Evolutionary conservation across 2,113 vertebrate species (phyloP).

Genomic region (Noturus placidus): DNA sequence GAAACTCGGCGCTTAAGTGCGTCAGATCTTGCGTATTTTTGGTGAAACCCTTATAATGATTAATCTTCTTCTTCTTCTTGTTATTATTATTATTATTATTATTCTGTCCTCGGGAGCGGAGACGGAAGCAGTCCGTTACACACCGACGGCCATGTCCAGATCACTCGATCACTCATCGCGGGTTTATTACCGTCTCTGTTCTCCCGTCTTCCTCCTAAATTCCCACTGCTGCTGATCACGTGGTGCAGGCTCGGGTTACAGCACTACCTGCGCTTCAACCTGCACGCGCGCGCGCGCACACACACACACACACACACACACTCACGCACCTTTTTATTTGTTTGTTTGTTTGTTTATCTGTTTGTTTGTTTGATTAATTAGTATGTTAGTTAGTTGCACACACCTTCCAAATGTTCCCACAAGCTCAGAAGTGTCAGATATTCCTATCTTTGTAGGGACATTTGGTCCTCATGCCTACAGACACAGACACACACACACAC

Average conservation of each 20-base stretch:
- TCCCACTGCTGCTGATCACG: slow-evolving; percentile 68
- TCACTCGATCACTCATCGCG: neutral
- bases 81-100: neutral
- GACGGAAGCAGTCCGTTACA: neutral
- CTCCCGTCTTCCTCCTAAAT: slow-evolving; percentile 54
- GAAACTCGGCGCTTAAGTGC: neutral
- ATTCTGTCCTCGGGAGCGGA: neutral
- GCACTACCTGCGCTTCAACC: slow-evolving; percentile 67
- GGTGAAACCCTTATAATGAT: neutral
- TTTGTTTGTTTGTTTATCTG: no score
- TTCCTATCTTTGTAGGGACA: no score
- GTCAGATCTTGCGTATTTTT: neutral
- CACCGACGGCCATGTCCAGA: neutral
- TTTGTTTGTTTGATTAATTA: no score
- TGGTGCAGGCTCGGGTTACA: slow-evolving; percentile 72
- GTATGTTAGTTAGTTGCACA: no score
- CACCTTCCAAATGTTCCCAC: no score
- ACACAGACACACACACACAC: neutral
- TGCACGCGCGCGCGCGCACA: slow-evolving; percentile 31
- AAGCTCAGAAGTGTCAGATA: no score
- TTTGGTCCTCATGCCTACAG: neutral
- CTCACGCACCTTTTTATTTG: no score
- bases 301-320: neutral
- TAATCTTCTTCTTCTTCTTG: neutral
- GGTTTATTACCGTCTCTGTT: neutral